Evolutionary conservation across 2,113 vertebrate genomes (phyloP).

Genomic region (Romanogobio albipinnatus): DNA sequence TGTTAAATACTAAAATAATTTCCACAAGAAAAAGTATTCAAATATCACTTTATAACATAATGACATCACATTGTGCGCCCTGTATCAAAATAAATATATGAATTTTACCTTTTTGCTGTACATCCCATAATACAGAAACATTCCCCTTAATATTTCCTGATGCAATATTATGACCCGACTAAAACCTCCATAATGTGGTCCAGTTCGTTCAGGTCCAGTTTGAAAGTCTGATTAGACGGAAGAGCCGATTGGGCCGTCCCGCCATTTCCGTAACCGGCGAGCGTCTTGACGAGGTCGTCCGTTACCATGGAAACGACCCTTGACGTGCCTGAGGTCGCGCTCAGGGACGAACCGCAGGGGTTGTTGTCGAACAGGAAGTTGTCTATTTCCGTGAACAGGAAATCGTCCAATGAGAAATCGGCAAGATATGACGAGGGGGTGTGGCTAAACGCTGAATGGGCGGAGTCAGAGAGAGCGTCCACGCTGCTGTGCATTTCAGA

Average conservation of each 20-base stretch:
- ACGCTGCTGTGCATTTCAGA: not conserved
- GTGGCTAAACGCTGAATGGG: conserved; percentile 72
- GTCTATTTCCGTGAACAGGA: conserved; percentile 90
- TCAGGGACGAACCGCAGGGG: conserved; percentile 75
- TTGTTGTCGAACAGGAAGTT: conserved; percentile 92
- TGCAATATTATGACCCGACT: conserved; percentile 81
- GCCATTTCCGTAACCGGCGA: conserved; percentile 79
- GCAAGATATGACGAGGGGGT: conserved; percentile 80
- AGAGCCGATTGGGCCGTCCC: conserved; percentile 18
- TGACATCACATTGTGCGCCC: not conserved
- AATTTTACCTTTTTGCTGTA: not conserved
- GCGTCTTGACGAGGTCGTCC: conserved; percentile 86
- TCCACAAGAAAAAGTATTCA: not conserved
- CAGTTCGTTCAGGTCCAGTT: conserved; percentile 90
- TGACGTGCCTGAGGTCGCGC: conserved; percentile 67
- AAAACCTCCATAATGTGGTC: conserved; percentile 96
- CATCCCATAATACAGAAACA: not conserved
- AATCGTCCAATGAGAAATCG: conserved; percentile 90
- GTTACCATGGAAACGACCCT: conserved; percentile 85
- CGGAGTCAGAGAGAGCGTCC: conserved; percentile 69
- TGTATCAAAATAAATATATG: conserved; percentile 30
- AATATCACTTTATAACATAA: not conserved
- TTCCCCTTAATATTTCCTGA: not conserved
- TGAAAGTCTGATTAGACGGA: conserved; percentile 87
- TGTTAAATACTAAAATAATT: conserved; percentile 1